phyloP scores from a whole-genome alignment of 2,113 vertebrate genomes.

The Macroglossus sobrinus region DNA sequence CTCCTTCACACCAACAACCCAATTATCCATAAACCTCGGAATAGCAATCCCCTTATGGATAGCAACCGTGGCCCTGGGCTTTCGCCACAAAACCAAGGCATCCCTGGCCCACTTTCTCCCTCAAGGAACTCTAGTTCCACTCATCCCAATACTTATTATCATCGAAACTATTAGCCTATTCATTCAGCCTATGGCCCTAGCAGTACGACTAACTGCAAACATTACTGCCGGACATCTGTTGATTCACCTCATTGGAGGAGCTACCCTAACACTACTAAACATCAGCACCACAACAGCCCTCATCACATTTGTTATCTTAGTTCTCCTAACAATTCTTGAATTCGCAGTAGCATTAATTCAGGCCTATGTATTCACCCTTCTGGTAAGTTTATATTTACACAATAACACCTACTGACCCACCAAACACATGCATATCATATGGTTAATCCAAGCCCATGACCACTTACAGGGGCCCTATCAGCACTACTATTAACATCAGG shows the following conservation, averaged over 20 bases:
- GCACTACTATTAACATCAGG: not conserved
- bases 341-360: not conserved
- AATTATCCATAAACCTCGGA: no score
- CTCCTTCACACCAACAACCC: no score
- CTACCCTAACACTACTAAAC: accelerated
- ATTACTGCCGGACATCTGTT: not conserved
- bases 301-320: not conserved
- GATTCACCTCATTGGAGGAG: not conserved
- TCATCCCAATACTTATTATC: no score
- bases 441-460: not conserved
- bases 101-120: no score
- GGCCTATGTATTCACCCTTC: not conserved
- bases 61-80: no score
- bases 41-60: no score
- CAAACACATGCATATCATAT: not conserved
- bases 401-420: not conserved
- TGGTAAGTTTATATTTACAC: conserved; percentile 11
- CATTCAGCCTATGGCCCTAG: no score
- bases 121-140: no score
- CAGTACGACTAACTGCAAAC: not conserved
- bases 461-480: not conserved
- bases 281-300: not conserved
- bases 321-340: not conserved
- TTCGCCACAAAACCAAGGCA: no score
- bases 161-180: no score